Percentiles rank a stretch among this genome's conserved stretches.
Evolutionary conservation across 2,113 vertebrate genomes (phyloP).

Genomic region (Haplotaxodon microlepis): DNA sequence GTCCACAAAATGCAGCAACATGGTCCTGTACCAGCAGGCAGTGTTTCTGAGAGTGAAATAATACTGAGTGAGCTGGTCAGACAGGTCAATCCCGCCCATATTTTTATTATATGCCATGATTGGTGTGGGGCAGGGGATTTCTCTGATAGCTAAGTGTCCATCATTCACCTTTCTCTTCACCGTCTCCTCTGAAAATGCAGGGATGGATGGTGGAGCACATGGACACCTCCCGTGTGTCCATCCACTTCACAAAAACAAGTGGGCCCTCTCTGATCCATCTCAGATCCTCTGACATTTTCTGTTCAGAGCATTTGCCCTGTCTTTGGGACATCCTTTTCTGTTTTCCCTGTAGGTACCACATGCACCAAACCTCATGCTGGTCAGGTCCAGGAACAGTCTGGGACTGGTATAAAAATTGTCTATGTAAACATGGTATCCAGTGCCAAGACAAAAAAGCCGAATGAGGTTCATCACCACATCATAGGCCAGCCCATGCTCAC

Average conservation of each 20-base stretch:
- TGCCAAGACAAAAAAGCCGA: accelerated
- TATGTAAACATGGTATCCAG: neutral
- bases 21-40: accelerated
- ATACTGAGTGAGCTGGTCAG: neutral
- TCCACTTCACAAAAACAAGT: neutral
- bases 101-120: neutral
- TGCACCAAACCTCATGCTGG: neutral
- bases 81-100: accelerated
- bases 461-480: neutral
- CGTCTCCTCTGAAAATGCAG: accelerated
- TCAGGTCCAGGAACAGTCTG: neutral
- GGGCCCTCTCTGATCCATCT: neutral
- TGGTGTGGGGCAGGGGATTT: neutral
- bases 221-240: neutral
- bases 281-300: neutral
- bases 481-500: neutral
- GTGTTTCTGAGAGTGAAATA: neutral
- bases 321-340: neutral
- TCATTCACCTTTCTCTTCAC: neutral
- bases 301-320: neutral
- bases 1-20: neutral
- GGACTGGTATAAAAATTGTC: neutral
- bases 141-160: neutral
- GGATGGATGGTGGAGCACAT: neutral
- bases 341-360: neutral